Conservation (phyloP, 1,140 invertebrate genomes). For the Alviniconcha marisindica region DNA sequence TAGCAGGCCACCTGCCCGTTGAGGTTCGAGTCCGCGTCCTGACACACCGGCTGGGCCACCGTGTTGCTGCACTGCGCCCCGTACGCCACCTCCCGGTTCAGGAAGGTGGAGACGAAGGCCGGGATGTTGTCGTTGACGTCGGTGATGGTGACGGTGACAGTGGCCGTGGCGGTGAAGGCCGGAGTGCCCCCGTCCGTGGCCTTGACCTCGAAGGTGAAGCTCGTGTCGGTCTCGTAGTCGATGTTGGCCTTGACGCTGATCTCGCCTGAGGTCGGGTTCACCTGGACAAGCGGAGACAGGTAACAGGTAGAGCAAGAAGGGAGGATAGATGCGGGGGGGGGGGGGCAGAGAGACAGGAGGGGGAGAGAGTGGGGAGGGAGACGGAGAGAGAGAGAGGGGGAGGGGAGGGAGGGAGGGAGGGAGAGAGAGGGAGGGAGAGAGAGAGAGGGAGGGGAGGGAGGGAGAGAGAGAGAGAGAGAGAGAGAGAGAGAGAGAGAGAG, state of each 20-base stretch:
- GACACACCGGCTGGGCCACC: slow-evolving; percentile 45
- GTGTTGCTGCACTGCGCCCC: slow-evolving; percentile 48
- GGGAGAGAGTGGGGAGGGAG: too few relatives aligned
- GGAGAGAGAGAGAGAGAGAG: neutral
- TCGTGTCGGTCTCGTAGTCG: slow-evolving; percentile 88
- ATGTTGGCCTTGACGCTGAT: slow-evolving; percentile 80
- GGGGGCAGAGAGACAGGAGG: too few relatives aligned
- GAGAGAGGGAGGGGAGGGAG: too few relatives aligned
- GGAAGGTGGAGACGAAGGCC: slow-evolving; percentile 41
- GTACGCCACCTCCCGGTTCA: slow-evolving; percentile 72
- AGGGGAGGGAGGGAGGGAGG: too few relatives aligned
- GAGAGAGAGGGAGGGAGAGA: too few relatives aligned
- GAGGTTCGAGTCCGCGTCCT: slow-evolving; percentile 71
- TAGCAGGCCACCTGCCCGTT: slow-evolving; percentile 92
- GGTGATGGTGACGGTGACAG: slow-evolving; percentile 85
- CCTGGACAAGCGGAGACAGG: too few relatives aligned
- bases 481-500: neutral
- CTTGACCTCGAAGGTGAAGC: slow-evolving; percentile 89
- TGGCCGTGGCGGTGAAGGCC: slow-evolving; percentile 89
- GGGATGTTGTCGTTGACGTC: slow-evolving; percentile 84
- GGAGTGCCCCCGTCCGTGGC: slow-evolving; percentile 94
- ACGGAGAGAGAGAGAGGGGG: too few relatives aligned
- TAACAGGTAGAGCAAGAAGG: too few relatives aligned
- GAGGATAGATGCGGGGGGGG: too few relatives aligned
- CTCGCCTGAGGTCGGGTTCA: slow-evolving; percentile 86